Evolutionary conservation across 2,797 vertebrate species (phyloP).

Genomic region (Botia kubotai): DNA sequence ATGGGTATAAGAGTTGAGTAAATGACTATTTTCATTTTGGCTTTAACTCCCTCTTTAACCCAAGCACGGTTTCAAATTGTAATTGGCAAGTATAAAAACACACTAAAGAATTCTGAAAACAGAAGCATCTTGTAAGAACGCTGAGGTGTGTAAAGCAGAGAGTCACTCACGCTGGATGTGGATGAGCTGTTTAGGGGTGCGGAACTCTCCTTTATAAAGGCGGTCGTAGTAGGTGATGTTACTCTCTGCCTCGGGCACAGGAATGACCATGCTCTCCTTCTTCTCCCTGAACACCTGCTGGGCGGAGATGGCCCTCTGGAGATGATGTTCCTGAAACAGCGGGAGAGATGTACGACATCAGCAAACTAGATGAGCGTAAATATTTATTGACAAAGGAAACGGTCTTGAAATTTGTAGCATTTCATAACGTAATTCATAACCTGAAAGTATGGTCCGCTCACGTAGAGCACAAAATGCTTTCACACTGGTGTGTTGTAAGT

Average conservation of each 20-base stretch:
- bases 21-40: no score
- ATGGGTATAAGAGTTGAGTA: no score
- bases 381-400: not conserved
- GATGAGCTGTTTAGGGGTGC: conserved; percentile 92
- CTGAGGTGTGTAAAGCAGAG: not conserved
- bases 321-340: conserved; percentile 87
- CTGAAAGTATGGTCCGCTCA: not conserved
- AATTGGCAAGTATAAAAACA: no score
- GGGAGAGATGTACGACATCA: conserved; percentile 32
- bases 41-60: no score
- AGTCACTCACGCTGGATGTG: conserved; percentile 90
- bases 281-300: conserved; percentile 94
- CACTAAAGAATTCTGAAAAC: not conserved
- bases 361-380: not conserved
- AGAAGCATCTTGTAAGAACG: no score
- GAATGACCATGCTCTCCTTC: conserved; percentile 95
- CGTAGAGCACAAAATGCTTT: not conserved
- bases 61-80: no score
- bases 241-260: conserved; percentile 90
- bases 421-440: not conserved
- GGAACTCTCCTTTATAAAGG: conserved; percentile 91
- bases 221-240: conserved; percentile 92
- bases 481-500: not conserved
- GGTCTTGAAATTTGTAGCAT: not conserved
- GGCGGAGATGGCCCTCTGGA: conserved; percentile 92